A percentile compares a stretch with the other conserved stretches of the same genome.
Evolutionary conservation across 2,888 invertebrate genomes (phyloP).

Genomic region (Apamea epomidion): DNA sequence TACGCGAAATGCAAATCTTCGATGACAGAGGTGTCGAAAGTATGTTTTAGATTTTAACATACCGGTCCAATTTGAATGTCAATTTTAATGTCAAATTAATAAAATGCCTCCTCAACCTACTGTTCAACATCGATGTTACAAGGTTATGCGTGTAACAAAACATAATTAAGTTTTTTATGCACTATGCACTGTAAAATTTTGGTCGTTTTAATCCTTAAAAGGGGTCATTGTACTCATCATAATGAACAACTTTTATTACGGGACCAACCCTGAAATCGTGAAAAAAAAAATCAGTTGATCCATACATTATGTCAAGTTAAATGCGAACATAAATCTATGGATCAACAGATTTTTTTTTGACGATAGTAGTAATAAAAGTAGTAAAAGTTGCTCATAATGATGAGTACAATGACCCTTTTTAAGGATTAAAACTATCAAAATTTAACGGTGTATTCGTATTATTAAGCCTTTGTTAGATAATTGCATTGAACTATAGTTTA

Average conservation of each 20-base stretch:
- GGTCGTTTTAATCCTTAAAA: too few relatives aligned
- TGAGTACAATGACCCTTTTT: too few relatives aligned
- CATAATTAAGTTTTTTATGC: slow-evolving; percentile 44
- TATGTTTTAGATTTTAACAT: slow-evolving; percentile 14
- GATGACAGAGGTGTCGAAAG: neutral
- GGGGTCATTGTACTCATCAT: too few relatives aligned
- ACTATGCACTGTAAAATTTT: neutral
- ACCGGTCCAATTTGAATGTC: slow-evolving; percentile 2
- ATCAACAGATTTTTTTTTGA: too few relatives aligned
- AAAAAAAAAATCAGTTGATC: too few relatives aligned
- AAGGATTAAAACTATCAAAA: too few relatives aligned
- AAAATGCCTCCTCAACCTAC: slow-evolving; percentile 11
- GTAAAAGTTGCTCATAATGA: too few relatives aligned
- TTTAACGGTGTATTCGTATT: slow-evolving; percentile 10
- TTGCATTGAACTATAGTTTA: slow-evolving; percentile 44
- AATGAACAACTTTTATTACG: too few relatives aligned
- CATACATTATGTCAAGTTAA: too few relatives aligned
- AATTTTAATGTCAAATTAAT: slow-evolving; percentile 14
- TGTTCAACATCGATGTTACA: slow-evolving; percentile 40
- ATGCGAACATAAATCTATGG: too few relatives aligned
- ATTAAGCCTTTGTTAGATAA: slow-evolving; percentile 55
- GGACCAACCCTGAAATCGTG: too few relatives aligned
- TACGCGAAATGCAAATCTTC: neutral
- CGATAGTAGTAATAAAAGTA: too few relatives aligned
- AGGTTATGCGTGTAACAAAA: slow-evolving; percentile 33